These are phyloP conservation scores for Tortrix viridana DNA, from an alignment of 2,888 invertebrate species.

Conservation along the genomic window DNA sequence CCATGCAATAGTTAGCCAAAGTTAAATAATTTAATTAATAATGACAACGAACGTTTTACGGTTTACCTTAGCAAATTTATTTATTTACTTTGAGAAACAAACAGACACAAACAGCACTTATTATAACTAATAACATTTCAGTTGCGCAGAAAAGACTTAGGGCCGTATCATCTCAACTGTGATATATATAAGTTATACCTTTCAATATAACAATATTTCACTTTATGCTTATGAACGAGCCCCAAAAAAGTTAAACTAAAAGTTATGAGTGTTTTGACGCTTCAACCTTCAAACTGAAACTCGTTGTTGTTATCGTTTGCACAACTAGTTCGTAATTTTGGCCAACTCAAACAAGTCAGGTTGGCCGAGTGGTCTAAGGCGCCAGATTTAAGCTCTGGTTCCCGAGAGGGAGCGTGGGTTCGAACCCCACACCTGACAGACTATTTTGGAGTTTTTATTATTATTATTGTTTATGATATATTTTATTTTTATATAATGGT, in stretches of 20 bases:
- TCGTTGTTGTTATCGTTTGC: constrained; percentile 19
- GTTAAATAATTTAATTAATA: too few relatives aligned
- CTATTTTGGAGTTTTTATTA: constrained; percentile 43
- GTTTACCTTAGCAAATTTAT: too few relatives aligned
- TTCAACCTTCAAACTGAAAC: background rate
- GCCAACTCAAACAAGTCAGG: constrained; percentile 74
- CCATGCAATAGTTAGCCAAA: background rate
- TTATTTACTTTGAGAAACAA: too few relatives aligned
- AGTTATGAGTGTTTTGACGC: background rate
- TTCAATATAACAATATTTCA: background rate
- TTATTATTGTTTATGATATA: background rate
- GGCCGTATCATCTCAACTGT: too few relatives aligned
- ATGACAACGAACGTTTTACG: too few relatives aligned
- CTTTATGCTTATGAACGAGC: background rate
- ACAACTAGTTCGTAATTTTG: constrained; percentile 44
- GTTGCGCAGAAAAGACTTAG: too few relatives aligned
- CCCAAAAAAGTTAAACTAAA: background rate
- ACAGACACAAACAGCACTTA: too few relatives aligned
- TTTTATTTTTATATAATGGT: background rate
- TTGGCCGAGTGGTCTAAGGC: constrained; percentile 93
- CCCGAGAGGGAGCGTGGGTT: constrained; percentile 92
- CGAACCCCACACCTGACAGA: constrained; percentile 91
- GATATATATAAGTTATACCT: too few relatives aligned
- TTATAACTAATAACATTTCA: too few relatives aligned
- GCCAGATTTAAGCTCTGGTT: constrained; percentile 93